Percentiles rank a stretch among this genome's conserved stretches.
Conservation (phyloP, 2,797 vertebrate genomes). For the Thunnus albacares region DNA sequence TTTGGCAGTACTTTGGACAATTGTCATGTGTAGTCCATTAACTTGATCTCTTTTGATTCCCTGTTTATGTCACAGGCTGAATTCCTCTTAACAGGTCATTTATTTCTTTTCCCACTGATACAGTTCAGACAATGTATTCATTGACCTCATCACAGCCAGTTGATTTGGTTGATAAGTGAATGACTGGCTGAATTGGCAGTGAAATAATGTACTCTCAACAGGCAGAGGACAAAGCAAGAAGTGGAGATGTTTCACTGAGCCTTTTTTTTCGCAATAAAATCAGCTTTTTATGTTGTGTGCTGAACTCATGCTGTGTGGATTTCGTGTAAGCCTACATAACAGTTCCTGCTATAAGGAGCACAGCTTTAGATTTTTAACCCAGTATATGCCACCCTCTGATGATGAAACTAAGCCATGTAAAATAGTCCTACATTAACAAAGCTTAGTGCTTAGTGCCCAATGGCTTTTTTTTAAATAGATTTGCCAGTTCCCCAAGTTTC, state of each 20-base stretch:
- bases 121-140: background rate
- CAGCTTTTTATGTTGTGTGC: constrained; percentile 15
- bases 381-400: background rate
- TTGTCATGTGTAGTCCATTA: background rate
- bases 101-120: background rate
- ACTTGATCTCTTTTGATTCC: background rate
- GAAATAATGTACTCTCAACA: background rate
- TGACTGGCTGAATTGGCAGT: background rate
- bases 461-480: background rate
- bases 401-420: background rate
- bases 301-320: constrained; percentile 28
- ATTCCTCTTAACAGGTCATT: constrained; percentile 15
- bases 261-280: background rate
- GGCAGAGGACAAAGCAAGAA: background rate
- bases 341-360: constrained; percentile 27
- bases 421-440: constrained; percentile 14
- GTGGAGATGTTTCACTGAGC: background rate
- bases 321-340: constrained; percentile 28
- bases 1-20: background rate
- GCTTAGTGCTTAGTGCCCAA: background rate
- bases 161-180: constrained; percentile 19
- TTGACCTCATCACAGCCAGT: background rate
- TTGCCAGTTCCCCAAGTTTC: background rate
- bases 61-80: constrained; percentile 11
- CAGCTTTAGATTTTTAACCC: constrained; percentile 34